Percentiles rank a stretch among this genome's conserved stretches.
phyloP scores from a whole-genome alignment of 2,888 invertebrate species.

The Syrphus vitripennis region DNA sequence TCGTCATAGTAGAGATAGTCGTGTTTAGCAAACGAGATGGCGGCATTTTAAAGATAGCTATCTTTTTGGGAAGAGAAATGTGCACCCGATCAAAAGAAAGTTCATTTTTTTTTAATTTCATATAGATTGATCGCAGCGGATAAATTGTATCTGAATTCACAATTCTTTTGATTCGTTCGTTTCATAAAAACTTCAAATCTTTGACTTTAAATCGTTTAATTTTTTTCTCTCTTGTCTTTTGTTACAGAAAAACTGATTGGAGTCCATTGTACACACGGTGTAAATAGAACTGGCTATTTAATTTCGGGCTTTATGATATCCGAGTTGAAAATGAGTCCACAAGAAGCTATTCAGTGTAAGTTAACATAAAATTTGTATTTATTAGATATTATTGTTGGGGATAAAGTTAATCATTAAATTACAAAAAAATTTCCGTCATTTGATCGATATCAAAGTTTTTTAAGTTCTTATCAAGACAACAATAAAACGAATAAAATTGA shows the following conservation, averaged over 20 bases:
- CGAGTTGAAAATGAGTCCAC: constrained; percentile 83
- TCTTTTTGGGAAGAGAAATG: constrained; percentile 63
- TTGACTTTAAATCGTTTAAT: constrained; percentile 22
- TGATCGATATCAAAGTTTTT: background rate
- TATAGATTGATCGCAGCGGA: constrained; percentile 23
- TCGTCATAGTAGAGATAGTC: constrained; percentile 37
- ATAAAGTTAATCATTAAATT: background rate
- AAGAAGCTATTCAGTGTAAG: constrained; percentile 84
- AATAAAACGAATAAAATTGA: background rate
- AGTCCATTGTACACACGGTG: constrained; percentile 91
- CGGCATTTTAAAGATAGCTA: constrained; percentile 55
- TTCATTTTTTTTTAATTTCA: background rate
- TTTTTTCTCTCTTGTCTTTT: constrained; percentile 66
- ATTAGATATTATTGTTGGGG: background rate
- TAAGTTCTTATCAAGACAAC: background rate
- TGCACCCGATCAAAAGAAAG: constrained; percentile 53
- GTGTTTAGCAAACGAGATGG: constrained; percentile 35
- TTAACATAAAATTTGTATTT: background rate
- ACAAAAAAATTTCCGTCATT: background rate
- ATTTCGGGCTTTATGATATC: constrained; percentile 89
- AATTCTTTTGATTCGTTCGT: constrained; percentile 16
- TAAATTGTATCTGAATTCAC: background rate
- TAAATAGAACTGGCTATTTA: constrained; percentile 90
- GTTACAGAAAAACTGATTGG: constrained; percentile 87
- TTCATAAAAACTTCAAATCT: background rate